Percentiles rank a stretch among this genome's conserved stretches.
phyloP scores from a whole-genome alignment of 2,888 invertebrate genomes.

The Dolichomitus sp. region DNA sequence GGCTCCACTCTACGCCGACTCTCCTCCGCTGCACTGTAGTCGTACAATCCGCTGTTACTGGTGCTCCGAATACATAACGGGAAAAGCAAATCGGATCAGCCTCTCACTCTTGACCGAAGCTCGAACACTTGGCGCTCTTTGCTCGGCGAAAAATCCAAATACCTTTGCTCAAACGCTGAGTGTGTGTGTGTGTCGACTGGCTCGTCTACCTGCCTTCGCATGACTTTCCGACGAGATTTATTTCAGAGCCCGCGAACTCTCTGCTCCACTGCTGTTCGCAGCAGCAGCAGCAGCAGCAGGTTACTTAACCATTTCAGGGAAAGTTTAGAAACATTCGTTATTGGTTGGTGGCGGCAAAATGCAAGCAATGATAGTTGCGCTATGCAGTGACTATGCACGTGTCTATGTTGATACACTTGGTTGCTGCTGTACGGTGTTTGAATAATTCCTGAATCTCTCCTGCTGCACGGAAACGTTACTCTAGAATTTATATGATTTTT shows the following conservation, averaged over 20 bases:
- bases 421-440: not conserved
- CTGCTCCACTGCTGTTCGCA: conserved; percentile 8
- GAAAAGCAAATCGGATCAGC: conserved; percentile 83
- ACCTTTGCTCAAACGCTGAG: conserved; percentile 63
- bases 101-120: conserved; percentile 80
- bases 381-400: conserved; percentile 1
- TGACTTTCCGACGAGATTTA: conserved; percentile 28
- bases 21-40: not conserved
- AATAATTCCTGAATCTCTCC: not conserved
- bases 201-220: conserved; percentile 19
- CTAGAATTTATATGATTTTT: not conserved
- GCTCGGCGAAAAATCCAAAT: conserved; percentile 76
- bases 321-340: conserved; percentile 74
- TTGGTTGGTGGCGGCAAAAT: conserved; percentile 63
- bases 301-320: conserved; percentile 77
- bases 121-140: conserved; percentile 63
- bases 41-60: not conserved
- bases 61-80: conserved; percentile 76
- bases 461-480: not conserved
- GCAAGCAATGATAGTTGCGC: not conserved
- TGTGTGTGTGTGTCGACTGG: conserved; percentile 7
- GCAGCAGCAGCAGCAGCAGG: conserved; percentile 31
- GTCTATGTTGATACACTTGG: not conserved
- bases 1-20: conserved; percentile 6
- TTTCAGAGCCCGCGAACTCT: conserved; percentile 1